Conservation (phyloP, 2,888 invertebrate species). For the Miltochrista miniata region DNA sequence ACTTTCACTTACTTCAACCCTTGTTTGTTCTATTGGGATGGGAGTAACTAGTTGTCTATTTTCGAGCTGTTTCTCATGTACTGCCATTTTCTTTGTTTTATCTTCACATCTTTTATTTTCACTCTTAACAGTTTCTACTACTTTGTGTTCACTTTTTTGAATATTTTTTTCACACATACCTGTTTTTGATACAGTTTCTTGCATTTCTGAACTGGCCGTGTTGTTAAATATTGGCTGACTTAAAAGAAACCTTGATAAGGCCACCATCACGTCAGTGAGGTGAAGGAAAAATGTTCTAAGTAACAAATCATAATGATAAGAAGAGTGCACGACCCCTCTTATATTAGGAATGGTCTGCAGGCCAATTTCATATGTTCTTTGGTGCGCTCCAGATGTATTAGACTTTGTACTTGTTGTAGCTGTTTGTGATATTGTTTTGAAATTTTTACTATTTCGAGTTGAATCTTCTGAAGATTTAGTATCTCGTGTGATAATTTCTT, state of each 20-base stretch:
- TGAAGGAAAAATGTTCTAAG: slow-evolving; percentile 75
- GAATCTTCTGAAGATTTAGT: slow-evolving; percentile 22
- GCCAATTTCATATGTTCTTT: slow-evolving; percentile 61
- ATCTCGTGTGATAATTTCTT: slow-evolving; percentile 2
- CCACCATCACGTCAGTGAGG: slow-evolving; percentile 76
- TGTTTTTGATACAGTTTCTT: slow-evolving; percentile 6
- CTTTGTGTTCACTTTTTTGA: slow-evolving; percentile 14
- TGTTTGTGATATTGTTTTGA: slow-evolving; percentile 15
- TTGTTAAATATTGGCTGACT: slow-evolving; percentile 51
- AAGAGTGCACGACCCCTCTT: slow-evolving; percentile 56
- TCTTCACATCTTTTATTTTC: slow-evolving; percentile 14
- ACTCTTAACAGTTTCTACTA: slow-evolving; percentile 4
- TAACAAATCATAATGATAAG: slow-evolving; percentile 62
- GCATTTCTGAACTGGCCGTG: slow-evolving; percentile 8
- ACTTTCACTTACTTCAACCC: slow-evolving; percentile 9
- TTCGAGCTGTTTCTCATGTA: slow-evolving; percentile 28
- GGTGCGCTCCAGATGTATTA: slow-evolving; percentile 41
- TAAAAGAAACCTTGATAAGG: slow-evolving; percentile 66
- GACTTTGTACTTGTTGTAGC: slow-evolving; percentile 8
- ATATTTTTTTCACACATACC: slow-evolving; percentile 9
- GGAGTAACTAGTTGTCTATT: slow-evolving; percentile 23
- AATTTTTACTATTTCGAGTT: slow-evolving; percentile 22
- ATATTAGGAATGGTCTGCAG: slow-evolving; percentile 70
- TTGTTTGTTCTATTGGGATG: slow-evolving; percentile 22
- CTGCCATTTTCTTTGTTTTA: slow-evolving; percentile 9